Evolutionary conservation across 2,797 vertebrate species (phyloP).

Genomic region (Vultur gryphus): DNA sequence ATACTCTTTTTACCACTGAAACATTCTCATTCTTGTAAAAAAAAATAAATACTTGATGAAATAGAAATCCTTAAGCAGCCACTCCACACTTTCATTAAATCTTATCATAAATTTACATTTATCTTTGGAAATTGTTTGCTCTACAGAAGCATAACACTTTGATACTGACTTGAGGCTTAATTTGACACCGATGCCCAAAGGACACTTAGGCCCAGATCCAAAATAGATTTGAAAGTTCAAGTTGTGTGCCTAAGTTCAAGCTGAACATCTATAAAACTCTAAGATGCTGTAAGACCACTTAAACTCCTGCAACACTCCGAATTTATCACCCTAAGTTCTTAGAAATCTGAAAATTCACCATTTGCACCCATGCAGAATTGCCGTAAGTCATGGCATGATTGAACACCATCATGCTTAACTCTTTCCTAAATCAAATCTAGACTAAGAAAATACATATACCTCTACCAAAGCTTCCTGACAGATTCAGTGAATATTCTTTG

Average conservation of each 20-base stretch:
- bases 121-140: not conserved
- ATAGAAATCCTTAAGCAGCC: not conserved
- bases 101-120: not conserved
- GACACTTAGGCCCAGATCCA: not conserved
- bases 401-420: not conserved
- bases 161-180: not conserved
- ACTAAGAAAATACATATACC: not conserved
- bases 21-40: not conserved
- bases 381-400: not conserved
- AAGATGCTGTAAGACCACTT: not conserved
- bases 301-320: not conserved
- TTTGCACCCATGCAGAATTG: not conserved
- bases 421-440: not conserved
- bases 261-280: not conserved
- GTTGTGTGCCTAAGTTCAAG: not conserved
- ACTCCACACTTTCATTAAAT: not conserved
- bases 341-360: not conserved
- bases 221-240: not conserved
- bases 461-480: not conserved
- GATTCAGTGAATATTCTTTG: not conserved
- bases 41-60: not conserved
- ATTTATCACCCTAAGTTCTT: not conserved
- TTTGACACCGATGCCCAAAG: not conserved
- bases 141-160: not conserved
- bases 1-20: not conserved